Evolutionary conservation across 2,888 invertebrate genomes (phyloP).

Genomic region (Stenodera caucasica): DNA sequence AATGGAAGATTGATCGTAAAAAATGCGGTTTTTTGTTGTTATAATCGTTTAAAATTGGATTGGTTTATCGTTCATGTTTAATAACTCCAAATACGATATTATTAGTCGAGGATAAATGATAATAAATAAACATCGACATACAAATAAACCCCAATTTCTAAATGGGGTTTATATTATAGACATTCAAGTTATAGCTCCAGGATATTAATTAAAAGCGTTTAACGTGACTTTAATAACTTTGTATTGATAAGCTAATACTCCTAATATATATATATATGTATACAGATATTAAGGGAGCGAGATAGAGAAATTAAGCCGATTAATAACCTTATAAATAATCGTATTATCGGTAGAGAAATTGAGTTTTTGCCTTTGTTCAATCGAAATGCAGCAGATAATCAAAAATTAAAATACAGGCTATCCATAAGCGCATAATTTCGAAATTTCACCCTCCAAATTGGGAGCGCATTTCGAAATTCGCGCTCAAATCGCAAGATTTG

Average conservation of each 20-base stretch:
- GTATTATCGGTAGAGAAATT: neutral
- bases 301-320: neutral
- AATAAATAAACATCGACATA: slow-evolving; percentile 24
- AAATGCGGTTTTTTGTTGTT: too few relatives aligned
- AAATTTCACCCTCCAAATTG: too few relatives aligned
- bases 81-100: slow-evolving; percentile 14
- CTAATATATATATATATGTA: neutral
- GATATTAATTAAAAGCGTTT: slow-evolving; percentile 39
- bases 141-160: slow-evolving; percentile 10
- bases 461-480: too few relatives aligned
- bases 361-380: too few relatives aligned
- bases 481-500: too few relatives aligned
- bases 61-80: neutral
- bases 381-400: too few relatives aligned
- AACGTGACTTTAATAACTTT: slow-evolving; percentile 38
- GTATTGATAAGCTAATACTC: neutral
- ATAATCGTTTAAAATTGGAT: too few relatives aligned
- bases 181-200: slow-evolving; percentile 36
- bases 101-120: slow-evolving; percentile 26
- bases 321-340: neutral
- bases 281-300: neutral
- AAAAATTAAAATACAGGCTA: too few relatives aligned
- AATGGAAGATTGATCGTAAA: neutral
- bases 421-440: too few relatives aligned
- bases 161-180: too few relatives aligned